Evolutionary conservation across 2,113 vertebrate species (phyloP).

Genomic region (Silurus meridionalis): DNA sequence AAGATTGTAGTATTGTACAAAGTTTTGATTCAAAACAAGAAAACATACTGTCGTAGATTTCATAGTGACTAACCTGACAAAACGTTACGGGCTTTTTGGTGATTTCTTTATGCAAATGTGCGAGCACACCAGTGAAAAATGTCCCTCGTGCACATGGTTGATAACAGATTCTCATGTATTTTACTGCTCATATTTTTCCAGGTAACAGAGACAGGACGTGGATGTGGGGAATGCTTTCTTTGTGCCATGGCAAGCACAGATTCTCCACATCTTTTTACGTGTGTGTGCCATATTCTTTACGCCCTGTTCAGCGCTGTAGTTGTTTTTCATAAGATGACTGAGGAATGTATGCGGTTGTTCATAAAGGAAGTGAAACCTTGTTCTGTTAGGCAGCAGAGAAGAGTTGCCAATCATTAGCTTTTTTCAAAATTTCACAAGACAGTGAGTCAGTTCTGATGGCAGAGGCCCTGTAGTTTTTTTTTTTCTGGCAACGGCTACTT

Average conservation of each 20-base stretch:
- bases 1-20: not conserved
- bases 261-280: not conserved
- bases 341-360: constrained; percentile 35
- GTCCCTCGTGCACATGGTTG: not conserved
- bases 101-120: constrained; percentile 19
- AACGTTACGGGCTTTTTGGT: not conserved
- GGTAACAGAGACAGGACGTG: not conserved
- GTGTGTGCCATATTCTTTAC: constrained; percentile 18
- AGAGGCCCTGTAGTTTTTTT: constrained; percentile 2
- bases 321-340: constrained; percentile 48
- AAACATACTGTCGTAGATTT: not conserved
- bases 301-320: constrained; percentile 9
- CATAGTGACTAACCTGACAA: not conserved
- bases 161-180: not conserved
- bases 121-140: not conserved
- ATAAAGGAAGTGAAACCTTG: constrained; percentile 71
- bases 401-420: constrained; percentile 11
- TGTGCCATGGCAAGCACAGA: not conserved
- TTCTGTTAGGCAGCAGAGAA: constrained; percentile 40
- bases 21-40: not conserved
- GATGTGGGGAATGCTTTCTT: constrained; percentile 27
- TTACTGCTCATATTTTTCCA: not conserved
- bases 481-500: not conserved
- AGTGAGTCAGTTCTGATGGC: constrained; percentile 21
- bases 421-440: constrained; percentile 28